Evolutionary conservation across 2,113 vertebrate species (phyloP).

Genomic region (Bubalus kerabau): DNA sequence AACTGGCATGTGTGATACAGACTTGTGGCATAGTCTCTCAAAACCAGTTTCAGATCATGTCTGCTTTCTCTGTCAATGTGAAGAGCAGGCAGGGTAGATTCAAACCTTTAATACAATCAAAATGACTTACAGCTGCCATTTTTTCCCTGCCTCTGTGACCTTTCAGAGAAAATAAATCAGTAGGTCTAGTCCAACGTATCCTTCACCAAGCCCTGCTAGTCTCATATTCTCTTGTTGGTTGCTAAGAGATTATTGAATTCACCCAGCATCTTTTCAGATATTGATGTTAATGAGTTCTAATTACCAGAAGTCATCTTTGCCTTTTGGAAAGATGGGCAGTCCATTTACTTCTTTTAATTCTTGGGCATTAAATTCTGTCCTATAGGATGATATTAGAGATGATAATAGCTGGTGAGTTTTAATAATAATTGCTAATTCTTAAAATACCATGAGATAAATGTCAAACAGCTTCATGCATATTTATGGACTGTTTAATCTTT

Average conservation of each 20-base stretch:
- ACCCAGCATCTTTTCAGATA: neutral
- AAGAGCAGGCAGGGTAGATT: neutral
- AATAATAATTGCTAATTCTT: conserved; percentile 16
- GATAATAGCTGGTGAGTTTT: conserved; percentile 4
- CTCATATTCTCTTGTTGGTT: conserved; percentile 14
- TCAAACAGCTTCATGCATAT: neutral
- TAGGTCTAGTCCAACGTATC: neutral
- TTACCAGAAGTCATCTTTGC: neutral
- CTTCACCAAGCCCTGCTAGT: neutral
- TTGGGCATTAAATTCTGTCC: neutral
- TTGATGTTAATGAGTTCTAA: conserved; percentile 18
- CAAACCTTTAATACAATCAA: neutral
- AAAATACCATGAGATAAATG: conserved; percentile 11
- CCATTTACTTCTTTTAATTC: conserved; percentile 12
- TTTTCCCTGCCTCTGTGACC: conserved; percentile 27
- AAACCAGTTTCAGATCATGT: neutral
- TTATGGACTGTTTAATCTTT: neutral
- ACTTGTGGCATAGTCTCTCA: neutral
- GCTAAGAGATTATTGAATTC: conserved; percentile 21
- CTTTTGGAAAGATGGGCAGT: conserved; percentile 10
- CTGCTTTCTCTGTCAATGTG: neutral
- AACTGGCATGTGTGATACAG: neutral
- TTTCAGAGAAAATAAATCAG: conserved; percentile 17
- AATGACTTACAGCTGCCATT: neutral
- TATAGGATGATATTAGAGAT: conserved; percentile 7